Evolutionary conservation across 2,888 invertebrate genomes (phyloP).

Genomic region (Spialia ferax): DNA sequence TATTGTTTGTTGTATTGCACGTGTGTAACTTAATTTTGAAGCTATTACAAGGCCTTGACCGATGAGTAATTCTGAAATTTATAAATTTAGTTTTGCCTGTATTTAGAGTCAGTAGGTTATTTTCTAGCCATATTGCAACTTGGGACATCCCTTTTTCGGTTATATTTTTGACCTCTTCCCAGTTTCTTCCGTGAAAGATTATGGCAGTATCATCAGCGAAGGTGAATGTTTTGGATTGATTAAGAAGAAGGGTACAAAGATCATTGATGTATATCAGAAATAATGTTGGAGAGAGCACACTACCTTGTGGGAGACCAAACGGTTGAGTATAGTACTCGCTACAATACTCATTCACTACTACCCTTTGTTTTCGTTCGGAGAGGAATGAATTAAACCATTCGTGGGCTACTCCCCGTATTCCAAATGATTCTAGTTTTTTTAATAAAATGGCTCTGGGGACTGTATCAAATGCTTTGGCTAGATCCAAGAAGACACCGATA

Average conservation of each 20-base stretch:
- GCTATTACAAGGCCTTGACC: background rate
- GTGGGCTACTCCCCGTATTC: no score
- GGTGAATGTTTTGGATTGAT: background rate
- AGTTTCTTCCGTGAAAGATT: background rate
- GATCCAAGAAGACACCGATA: background rate
- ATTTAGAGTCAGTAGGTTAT: conserved; percentile 5
- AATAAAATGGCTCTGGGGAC: no score
- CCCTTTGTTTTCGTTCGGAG: no score
- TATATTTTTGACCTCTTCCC: background rate
- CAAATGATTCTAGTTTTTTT: no score
- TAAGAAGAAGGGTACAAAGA: background rate
- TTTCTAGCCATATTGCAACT: background rate
- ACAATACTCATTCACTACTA: no score
- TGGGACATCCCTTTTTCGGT: conserved; percentile 1
- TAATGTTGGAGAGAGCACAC: no score
- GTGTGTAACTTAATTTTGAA: conserved; percentile 20
- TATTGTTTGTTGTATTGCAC: background rate
- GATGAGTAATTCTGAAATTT: conserved; percentile 2
- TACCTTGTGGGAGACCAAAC: no score
- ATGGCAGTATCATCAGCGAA: background rate
- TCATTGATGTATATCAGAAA: conserved; percentile 1
- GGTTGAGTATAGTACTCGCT: no score
- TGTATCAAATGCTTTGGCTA: conserved; percentile 19
- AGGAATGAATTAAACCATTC: no score
- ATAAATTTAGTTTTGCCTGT: conserved; percentile 24